Conservation (phyloP, 2,888 invertebrate species). For the Cataglyphis livida region DNA sequence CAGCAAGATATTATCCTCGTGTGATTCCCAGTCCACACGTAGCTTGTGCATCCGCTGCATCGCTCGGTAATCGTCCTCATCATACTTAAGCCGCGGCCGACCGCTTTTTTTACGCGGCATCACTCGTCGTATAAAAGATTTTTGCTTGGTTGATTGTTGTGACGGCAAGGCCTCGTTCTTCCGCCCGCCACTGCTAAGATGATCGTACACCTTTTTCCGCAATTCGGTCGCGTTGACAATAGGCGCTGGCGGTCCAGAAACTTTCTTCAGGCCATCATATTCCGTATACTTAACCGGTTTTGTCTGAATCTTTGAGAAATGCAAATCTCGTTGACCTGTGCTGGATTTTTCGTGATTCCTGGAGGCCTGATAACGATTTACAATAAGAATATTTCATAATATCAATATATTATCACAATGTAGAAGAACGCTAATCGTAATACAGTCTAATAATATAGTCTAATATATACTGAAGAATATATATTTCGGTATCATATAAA, state of each 20-base stretch:
- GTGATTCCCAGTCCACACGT: constrained; percentile 88
- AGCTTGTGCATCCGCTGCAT: constrained; percentile 88
- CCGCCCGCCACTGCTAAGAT: constrained; percentile 11
- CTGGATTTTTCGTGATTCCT: constrained; percentile 16
- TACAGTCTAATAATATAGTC: background rate
- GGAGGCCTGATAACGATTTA: constrained; percentile 1
- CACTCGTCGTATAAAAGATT: constrained; percentile 79
- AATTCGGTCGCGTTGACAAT: constrained; percentile 67
- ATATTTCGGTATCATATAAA: background rate
- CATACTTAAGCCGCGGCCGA: constrained; percentile 85
- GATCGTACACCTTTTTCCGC: constrained; percentile 53
- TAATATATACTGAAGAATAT: background rate
- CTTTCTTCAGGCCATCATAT: constrained; percentile 74
- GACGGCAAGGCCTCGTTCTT: constrained; percentile 57
- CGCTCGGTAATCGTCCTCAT: constrained; percentile 89
- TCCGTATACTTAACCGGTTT: constrained; percentile 78
- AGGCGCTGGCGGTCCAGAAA: constrained; percentile 73
- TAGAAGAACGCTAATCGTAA: background rate
- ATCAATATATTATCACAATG: background rate
- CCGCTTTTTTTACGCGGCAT: constrained; percentile 76
- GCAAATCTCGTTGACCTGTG: constrained; percentile 53
- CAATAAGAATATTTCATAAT: background rate
- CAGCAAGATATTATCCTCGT: constrained; percentile 90
- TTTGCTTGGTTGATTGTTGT: constrained; percentile 63
- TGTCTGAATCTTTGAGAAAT: constrained; percentile 70